A percentile compares a stretch with the other conserved stretches of the same genome.
phyloP scores from a whole-genome alignment of 1,140 invertebrate genomes.

The Ditylenchus dipsaci region DNA sequence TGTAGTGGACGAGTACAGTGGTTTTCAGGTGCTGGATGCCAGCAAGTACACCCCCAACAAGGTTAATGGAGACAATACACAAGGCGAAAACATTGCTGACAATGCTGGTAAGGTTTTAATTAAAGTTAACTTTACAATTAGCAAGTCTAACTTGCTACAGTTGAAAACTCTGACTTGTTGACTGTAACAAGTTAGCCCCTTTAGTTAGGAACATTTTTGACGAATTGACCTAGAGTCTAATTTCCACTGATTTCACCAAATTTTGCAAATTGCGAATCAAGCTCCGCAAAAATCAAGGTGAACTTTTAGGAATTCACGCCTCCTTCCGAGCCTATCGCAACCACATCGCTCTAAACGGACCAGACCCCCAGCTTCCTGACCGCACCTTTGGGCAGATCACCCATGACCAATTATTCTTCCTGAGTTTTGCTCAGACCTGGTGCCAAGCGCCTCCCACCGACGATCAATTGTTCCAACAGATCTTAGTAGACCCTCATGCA shows the following conservation, averaged over 20 bases:
- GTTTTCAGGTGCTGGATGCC: constrained; percentile 37
- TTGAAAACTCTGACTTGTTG: neutral
- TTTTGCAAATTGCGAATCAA: no score
- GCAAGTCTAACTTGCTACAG: no score
- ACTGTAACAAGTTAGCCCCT: no score
- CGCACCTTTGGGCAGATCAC: constrained; percentile 17
- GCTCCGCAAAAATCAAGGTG: no score
- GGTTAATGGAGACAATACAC: constrained; percentile 59
- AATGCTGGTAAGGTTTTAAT: constrained; percentile 56
- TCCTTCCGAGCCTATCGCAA: constrained; percentile 17
- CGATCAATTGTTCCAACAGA: no score
- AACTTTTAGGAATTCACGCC: constrained; percentile 12
- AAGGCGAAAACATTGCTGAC: constrained; percentile 62
- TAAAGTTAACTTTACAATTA: no score
- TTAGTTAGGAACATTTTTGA: no score
- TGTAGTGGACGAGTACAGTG: constrained; percentile 45
- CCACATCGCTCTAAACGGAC: constrained; percentile 17
- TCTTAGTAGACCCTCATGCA: constrained; percentile 44
- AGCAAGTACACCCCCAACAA: constrained; percentile 18
- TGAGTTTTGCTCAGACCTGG: constrained; percentile 24
- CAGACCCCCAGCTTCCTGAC: constrained; percentile 19
- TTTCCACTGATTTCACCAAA: no score
- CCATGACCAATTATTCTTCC: constrained; percentile 46
- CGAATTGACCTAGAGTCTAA: no score
- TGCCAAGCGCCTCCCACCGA: neutral